Evolutionary conservation across 2,888 invertebrate genomes (phyloP), one percentile per base, ranked within the genome.

Genomic region (Eledone cirrhosa): DNA sequence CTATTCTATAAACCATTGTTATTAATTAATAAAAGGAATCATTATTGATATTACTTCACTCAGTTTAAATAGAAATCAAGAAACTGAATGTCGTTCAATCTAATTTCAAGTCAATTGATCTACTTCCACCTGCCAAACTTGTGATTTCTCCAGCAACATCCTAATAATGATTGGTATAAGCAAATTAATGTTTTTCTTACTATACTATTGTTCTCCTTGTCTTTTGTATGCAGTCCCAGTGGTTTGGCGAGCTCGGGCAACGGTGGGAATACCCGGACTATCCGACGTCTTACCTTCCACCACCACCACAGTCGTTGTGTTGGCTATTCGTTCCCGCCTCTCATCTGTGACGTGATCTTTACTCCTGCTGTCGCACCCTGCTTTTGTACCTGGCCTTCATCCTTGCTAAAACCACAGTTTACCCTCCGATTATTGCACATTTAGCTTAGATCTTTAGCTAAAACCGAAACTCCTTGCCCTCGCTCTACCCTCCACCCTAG

Each of bases 201-300:
- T 41, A 72, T 72, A 72, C 31, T 31, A 41, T 29, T 76, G 76
- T 76, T 76, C 48, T 76, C 76, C 76, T 48, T 76, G 76, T 76
- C 76, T 76, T 76, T 76, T 76, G 76, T 76, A 76, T 48, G 76
- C 76, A 76, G 76, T 76, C 76, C 47, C 76, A 72, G 72, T 72
- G 72, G 72, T 72, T 76, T 76, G 47, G 76, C 76, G 48, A 33
- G 41, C 76, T 48, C 47, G 76, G 76, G 76, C 76, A 48, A 47
- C 47, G 76, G 48, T 48, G 48, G 76, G 72, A 72, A 41, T 41
- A 41, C 72, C 72, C 72, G 72, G 72, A 72, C 41, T 72, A n/a
- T 72, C 72, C 72, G 72, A 72, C 41, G 72, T 72, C 41, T 72
- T 31, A 31, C 72, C 72, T 72, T 24, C 72, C 72, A 31, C 72